Conservation (phyloP, 2,888 invertebrate species). For the Aleiodes alternator region DNA sequence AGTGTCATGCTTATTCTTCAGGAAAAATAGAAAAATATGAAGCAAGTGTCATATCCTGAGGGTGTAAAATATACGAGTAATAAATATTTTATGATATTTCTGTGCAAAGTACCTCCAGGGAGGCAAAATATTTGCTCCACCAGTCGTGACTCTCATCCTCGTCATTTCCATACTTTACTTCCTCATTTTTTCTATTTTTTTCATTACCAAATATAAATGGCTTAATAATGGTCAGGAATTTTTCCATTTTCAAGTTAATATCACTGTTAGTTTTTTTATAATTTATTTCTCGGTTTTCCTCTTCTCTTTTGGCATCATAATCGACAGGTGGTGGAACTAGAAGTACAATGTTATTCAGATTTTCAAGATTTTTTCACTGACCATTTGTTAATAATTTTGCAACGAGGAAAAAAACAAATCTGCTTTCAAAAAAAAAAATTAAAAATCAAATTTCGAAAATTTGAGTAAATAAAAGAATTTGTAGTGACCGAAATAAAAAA, state of each 20-base stretch:
- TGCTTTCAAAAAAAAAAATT: too few species aligned
- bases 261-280: slow-evolving; percentile 59
- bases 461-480: too few species aligned
- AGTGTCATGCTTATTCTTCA: slow-evolving; percentile 1
- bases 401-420: too few species aligned
- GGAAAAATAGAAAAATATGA: neutral
- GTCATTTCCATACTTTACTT: slow-evolving; percentile 50
- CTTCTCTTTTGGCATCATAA: slow-evolving; percentile 62
- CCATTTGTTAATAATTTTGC: too few species aligned
- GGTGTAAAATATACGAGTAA: slow-evolving; percentile 24
- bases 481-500: too few species aligned
- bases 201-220: slow-evolving; percentile 46
- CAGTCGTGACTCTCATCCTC: slow-evolving; percentile 76
- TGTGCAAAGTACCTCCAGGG: slow-evolving; percentile 68
- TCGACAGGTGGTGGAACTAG: slow-evolving; percentile 61
- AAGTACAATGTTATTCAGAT: neutral
- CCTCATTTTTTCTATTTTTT: slow-evolving; percentile 43
- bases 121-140: slow-evolving; percentile 79
- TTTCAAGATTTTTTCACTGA: too few species aligned
- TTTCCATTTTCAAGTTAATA: slow-evolving; percentile 49
- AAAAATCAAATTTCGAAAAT: too few species aligned
- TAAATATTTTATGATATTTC: neutral
- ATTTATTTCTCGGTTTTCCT: slow-evolving; percentile 63
- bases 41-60: neutral
- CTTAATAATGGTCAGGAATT: slow-evolving; percentile 53